These are phyloP conservation scores for Thunnus maccoyii DNA, from an alignment of 2,113 vertebrate genomes.

Conservation along the genomic window DNA sequence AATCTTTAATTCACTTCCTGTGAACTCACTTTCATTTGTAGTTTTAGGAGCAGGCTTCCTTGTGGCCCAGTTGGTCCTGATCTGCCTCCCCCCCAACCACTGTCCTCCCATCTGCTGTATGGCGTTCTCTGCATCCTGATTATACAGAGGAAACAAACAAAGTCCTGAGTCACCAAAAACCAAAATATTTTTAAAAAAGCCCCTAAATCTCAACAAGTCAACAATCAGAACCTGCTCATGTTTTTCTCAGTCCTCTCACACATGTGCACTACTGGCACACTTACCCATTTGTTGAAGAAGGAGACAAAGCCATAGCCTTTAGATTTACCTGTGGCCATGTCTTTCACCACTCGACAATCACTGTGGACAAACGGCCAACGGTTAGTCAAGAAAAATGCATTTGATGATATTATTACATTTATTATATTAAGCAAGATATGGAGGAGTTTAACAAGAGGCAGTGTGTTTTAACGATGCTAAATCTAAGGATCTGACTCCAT, in stretches of 20 bases:
- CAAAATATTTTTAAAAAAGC: neutral
- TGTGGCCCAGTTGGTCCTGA: conserved; percentile 99
- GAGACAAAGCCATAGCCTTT: conserved; percentile 99
- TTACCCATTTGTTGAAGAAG: conserved; percentile 99
- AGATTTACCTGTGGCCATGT: conserved; percentile 98
- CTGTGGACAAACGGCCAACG: conserved; percentile 75
- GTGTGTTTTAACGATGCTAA: too few species aligned
- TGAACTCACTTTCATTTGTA: conserved; percentile 91
- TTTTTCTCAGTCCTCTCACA: conserved; percentile 39
- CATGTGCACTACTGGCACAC: conserved; percentile 40
- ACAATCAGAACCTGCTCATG: conserved; percentile 8
- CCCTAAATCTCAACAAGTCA: neutral
- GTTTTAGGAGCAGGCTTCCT: conserved; percentile 97
- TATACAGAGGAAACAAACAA: neutral
- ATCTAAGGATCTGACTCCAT: too few species aligned
- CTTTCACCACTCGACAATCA: conserved; percentile 98
- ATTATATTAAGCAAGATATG: too few species aligned
- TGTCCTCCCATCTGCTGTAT: conserved; percentile 99
- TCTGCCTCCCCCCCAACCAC: conserved; percentile 97
- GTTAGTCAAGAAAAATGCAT: neutral
- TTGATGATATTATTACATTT: too few species aligned
- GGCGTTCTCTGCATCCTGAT: conserved; percentile 95
- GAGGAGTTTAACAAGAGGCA: too few species aligned
- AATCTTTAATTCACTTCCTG: neutral
- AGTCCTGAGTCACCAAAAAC: neutral